phyloP scores from a whole-genome alignment of 2,113 vertebrate genomes.

The Nothobranchius furzeri region DNA sequence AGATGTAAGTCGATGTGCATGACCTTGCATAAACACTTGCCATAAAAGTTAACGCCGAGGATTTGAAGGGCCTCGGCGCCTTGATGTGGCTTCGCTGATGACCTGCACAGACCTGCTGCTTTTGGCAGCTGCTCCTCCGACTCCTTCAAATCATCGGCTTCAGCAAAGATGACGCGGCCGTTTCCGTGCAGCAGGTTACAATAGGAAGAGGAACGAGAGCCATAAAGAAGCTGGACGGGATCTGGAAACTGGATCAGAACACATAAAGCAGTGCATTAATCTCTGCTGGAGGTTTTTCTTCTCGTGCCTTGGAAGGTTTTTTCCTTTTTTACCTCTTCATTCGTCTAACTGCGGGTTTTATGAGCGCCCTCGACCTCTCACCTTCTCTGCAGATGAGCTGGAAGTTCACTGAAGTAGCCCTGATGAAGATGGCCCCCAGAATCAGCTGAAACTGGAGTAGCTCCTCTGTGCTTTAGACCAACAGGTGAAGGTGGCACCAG shows the following conservation, averaged over 20 bases:
- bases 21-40: conserved; percentile 81
- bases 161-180: conserved; percentile 64
- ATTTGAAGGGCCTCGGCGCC: conserved; percentile 63
- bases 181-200: conserved; percentile 72
- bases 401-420: background rate
- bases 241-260: conserved; percentile 79
- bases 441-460: no score
- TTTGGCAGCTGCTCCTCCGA: conserved; percentile 54
- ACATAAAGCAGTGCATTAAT: conserved; percentile 70
- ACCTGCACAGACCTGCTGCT: conserved; percentile 67
- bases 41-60: conserved; percentile 75
- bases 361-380: conserved; percentile 26
- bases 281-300: conserved; percentile 73
- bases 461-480: no score
- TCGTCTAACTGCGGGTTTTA: conserved; percentile 46
- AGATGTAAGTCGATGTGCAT: conserved; percentile 74
- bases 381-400: background rate
- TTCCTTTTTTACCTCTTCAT: conserved; percentile 48
- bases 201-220: conserved; percentile 71
- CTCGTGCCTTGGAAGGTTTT: conserved; percentile 49
- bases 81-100: conserved; percentile 72
- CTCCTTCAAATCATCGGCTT: conserved; percentile 59
- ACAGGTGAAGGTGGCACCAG: no score
- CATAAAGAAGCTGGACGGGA: conserved; percentile 59
- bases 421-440: no score